Base-by-base conservation (phyloP, 35 echinoderm and acorn worm genomes). In the Lytechinus pictus region DNA sequence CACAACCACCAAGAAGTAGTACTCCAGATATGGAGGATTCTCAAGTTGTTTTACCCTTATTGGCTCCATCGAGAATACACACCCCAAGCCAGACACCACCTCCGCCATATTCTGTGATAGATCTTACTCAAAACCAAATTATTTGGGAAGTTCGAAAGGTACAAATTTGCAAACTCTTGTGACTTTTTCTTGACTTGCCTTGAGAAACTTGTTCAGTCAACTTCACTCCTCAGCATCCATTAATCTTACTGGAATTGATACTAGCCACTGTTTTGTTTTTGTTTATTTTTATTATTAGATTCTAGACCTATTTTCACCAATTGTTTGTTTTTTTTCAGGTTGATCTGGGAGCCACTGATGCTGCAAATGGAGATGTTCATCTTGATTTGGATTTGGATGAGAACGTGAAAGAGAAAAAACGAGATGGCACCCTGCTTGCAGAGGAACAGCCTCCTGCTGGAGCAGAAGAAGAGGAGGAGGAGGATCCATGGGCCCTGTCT, bases 401-500 rank as follows among this genome's bases (percentile, higher is more conserved):
- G 12, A 54, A 54, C 54, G 54, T 53, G n/a, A 57, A 55, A 10
- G 92, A 93, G 92, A 93, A 11, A 19, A 93, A 93, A 54, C 52
- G 53, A 27, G 92, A 57, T 53, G 92, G 92, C 28, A 93, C 92
- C 9, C 92, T 93, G 29, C 92, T 93, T 57, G 92, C 29, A 93
- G 92, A 93, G 5, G 53, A 93, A 93, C 52, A 93, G 55, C 27
- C 54, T 27, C 92, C 92, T 19, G 92, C 52, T 57, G 92, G 92
- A 27, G 92, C 92, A 7, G 92, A 54, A 12, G 92, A 93, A 9
- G 92, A 93, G 9, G 92, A 93, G 54, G 92, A 56, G 55, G 92
- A 93, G n/a, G 92, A 93, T 93, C 92, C 92, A 13, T 93, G 92
- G 92, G 92, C 92, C 53, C 55, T 93, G 52, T 33, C 92, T 54